phyloP scores from a whole-genome alignment of 2,888 invertebrate genomes.

The Cephus runcator region DNA sequence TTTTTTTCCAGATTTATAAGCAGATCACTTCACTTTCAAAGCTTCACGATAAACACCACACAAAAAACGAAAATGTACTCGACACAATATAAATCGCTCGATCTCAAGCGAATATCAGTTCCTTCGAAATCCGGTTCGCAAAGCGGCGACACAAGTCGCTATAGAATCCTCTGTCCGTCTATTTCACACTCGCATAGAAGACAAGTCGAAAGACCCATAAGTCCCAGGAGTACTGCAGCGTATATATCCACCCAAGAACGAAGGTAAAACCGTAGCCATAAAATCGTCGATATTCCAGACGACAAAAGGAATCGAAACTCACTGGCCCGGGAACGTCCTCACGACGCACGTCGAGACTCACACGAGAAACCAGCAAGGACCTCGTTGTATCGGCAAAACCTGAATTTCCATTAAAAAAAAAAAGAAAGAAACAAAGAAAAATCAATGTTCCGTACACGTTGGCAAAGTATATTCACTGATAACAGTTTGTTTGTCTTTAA shows the following conservation, averaged over 20 bases:
- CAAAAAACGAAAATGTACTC: conserved; percentile 16
- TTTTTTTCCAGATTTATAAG: conserved; percentile 44
- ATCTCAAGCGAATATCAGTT: not conserved
- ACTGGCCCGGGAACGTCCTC: not conserved
- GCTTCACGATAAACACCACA: conserved; percentile 36
- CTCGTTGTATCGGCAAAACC: not conserved
- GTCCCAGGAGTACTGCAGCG: not conserved
- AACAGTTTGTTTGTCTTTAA: not conserved
- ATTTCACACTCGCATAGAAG: not conserved
- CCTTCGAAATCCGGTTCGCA: not conserved
- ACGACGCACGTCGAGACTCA: not conserved
- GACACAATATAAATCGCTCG: not conserved
- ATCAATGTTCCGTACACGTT: conserved; percentile 10
- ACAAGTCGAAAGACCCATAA: not conserved
- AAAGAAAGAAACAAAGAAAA: not conserved
- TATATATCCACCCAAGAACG: not conserved
- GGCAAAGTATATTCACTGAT: not conserved
- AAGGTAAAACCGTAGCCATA: not conserved
- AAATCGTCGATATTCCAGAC: not conserved
- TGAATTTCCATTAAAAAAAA: not conserved
- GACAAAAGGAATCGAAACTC: not conserved
- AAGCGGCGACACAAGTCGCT: not conserved
- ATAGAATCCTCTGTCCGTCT: not conserved
- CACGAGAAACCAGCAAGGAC: not conserved
- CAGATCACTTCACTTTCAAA: conserved; percentile 32